Evolutionary conservation across 2,888 invertebrate genomes (phyloP).

Genomic region (Acronicta alni): DNA sequence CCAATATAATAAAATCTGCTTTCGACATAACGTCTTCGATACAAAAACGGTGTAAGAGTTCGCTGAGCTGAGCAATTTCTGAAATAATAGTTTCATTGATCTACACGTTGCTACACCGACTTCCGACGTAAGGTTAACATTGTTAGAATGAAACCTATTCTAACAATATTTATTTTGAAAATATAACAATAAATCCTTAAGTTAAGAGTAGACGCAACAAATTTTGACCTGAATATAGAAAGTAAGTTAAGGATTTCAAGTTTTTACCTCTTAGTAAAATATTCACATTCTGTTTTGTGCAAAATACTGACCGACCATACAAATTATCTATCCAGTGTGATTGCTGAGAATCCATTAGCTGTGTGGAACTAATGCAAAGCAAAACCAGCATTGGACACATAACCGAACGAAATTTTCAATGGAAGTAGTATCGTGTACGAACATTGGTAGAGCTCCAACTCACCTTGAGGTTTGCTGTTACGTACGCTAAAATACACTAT

Average conservation of each 20-base stretch:
- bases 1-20: no score
- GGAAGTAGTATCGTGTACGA: conserved; percentile 66
- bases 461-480: conserved; percentile 84
- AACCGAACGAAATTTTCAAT: conserved; percentile 60
- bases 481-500: conserved; percentile 86
- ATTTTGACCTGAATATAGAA: conserved; percentile 37
- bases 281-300: conserved; percentile 56
- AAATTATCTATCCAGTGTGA: conserved; percentile 22
- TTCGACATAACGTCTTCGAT: conserved; percentile 43
- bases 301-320: conserved; percentile 17
- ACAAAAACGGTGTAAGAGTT: conserved; percentile 50
- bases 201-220: conserved; percentile 2
- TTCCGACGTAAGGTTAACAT: no score
- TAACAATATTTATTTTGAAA: no score
- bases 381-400: conserved; percentile 65
- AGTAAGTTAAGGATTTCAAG: conserved; percentile 71
- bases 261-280: conserved; percentile 57
- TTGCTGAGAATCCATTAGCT: conserved; percentile 16
- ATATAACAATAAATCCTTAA: background rate
- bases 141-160: no score
- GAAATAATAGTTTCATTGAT: conserved; percentile 14
- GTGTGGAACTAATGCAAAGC: conserved; percentile 6
- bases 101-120: background rate
- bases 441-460: conserved; percentile 73
- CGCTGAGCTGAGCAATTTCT: conserved; percentile 21